Percentiles rank a stretch among this genome's conserved stretches.
Evolutionary conservation across 2,888 invertebrate genomes (phyloP).

Genomic region (Unio delphinus): DNA sequence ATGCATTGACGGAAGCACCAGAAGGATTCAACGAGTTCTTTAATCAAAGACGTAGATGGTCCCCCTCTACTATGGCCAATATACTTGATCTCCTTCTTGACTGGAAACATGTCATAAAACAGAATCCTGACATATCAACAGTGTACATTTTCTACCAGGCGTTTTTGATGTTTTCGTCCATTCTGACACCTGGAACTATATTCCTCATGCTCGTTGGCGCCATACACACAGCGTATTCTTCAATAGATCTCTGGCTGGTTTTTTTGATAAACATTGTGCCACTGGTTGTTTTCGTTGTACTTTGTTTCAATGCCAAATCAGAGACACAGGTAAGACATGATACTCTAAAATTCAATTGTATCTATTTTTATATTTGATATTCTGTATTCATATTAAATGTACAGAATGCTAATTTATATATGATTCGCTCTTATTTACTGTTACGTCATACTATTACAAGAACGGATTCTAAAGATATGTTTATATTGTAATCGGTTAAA

Average conservation of each 20-base stretch:
- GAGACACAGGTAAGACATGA: constrained; percentile 78
- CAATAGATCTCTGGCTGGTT: constrained; percentile 69
- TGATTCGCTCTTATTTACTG: no score
- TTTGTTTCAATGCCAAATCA: constrained; percentile 50
- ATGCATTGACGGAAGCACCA: constrained; percentile 97
- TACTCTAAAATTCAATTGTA: no score
- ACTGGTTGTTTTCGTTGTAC: constrained; percentile 46
- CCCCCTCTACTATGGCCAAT: constrained; percentile 98
- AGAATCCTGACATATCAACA: constrained; percentile 94
- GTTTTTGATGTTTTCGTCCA: constrained; percentile 42
- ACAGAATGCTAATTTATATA: no score
- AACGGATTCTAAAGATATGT: no score
- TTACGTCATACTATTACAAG: no score
- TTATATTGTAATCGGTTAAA: no score
- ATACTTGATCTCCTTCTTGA: constrained; percentile 86
- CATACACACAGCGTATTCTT: constrained; percentile 66
- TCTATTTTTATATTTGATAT: no score
- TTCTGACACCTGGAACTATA: constrained; percentile 88
- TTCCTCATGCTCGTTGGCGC: constrained; percentile 26
- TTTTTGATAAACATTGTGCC: constrained; percentile 73
- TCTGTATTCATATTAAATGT: no score
- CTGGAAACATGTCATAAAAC: constrained; percentile 78
- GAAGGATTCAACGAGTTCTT: constrained; percentile 83
- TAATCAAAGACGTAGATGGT: constrained; percentile 98
- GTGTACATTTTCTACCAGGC: constrained; percentile 62